Conservation (phyloP, 2,113 vertebrate species). For the Anthoscopus minutus region DNA sequence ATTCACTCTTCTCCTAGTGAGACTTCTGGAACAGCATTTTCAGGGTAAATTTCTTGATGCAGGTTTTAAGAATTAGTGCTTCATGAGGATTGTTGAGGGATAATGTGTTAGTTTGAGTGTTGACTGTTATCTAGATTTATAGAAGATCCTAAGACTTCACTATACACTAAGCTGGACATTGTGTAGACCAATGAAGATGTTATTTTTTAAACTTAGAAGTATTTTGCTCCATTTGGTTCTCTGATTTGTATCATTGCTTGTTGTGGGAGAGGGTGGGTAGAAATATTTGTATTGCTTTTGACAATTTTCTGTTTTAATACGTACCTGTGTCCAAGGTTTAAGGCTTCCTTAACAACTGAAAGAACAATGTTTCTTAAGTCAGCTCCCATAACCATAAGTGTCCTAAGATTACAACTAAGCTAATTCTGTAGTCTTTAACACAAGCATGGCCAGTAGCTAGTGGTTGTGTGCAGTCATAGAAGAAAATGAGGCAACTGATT, state of each 20-base stretch:
- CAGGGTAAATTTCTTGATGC: constrained; percentile 56
- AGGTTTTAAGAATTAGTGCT: not conserved
- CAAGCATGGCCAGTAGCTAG: not conserved
- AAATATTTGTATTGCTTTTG: not conserved
- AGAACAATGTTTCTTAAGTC: not conserved
- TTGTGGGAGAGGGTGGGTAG: not conserved
- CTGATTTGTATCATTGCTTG: not conserved
- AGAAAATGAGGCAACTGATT: not conserved
- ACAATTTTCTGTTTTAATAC: not conserved
- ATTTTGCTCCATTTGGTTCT: not conserved
- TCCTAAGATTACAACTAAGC: not conserved
- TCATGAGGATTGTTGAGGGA: not conserved
- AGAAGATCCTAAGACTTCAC: not conserved
- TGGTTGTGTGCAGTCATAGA: not conserved
- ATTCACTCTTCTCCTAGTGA: constrained; percentile 95
- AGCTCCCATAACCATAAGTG: not conserved
- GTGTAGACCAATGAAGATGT: not conserved
- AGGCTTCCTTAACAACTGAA: not conserved
- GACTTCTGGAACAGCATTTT: constrained; percentile 66
- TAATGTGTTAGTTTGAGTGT: not conserved
- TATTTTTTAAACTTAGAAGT: not conserved
- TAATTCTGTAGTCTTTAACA: not conserved
- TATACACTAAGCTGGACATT: not conserved
- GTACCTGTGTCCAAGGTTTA: not conserved
- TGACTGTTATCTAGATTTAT: not conserved